A percentile compares a stretch with the other conserved stretches of the same genome.
Evolutionary conservation across 2,113 vertebrate genomes (phyloP).

Genomic region (Rhodinocichla rosea): DNA sequence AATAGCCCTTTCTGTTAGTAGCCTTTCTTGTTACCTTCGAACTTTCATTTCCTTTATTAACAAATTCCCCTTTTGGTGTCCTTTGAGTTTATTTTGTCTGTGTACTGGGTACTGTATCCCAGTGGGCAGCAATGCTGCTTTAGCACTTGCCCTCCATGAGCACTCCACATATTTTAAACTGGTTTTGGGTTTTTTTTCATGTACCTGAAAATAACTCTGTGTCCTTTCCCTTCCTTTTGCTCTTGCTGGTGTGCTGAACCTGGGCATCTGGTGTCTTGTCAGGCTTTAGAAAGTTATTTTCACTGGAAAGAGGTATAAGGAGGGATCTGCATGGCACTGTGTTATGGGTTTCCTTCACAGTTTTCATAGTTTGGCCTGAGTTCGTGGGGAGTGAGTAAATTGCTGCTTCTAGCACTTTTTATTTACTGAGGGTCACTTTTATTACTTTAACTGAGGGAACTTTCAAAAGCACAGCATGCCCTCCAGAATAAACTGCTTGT

Average conservation of each 20-base stretch:
- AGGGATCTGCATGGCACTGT: not conserved
- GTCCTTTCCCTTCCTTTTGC: not conserved
- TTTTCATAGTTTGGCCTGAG: not conserved
- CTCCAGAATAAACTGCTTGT: conserved; percentile 3
- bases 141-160: not conserved
- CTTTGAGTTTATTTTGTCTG: not conserved
- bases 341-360: not conserved
- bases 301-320: not conserved
- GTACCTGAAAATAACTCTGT: not conserved
- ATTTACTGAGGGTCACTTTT: not conserved
- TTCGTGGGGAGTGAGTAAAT: not conserved
- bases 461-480: not conserved
- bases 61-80: not conserved
- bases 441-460: not conserved
- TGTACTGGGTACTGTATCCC: not conserved
- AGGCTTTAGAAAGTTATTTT: not conserved
- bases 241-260: not conserved
- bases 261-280: not conserved
- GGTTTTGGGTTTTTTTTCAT: not conserved
- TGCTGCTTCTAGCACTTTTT: not conserved
- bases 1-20: conserved; percentile 13
- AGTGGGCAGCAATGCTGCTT: not conserved
- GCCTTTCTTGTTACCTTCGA: conserved; percentile 27
- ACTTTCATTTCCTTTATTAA: conserved; percentile 49
- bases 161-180: not conserved